A percentile compares a stretch with the other conserved stretches of the same genome.
Evolutionary conservation across 2,888 invertebrate genomes (phyloP).

Genomic region (Caenorhabditis sp.): DNA sequence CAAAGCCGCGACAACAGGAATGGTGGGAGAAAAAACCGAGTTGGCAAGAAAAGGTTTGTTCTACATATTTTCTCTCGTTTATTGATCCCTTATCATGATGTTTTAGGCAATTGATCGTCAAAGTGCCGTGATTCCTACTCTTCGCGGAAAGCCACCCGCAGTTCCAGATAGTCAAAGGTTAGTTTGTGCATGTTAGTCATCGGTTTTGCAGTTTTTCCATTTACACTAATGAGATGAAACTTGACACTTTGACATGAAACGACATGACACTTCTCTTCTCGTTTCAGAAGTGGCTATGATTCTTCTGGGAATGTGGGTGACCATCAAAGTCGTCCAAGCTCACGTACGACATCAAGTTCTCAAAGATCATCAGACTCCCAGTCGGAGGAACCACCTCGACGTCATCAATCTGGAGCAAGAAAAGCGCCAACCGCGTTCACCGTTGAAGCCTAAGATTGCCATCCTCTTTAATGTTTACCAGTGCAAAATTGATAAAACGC

Average conservation of each 20-base stretch:
- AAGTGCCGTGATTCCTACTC: slow-evolving; percentile 72
- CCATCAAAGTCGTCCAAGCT: slow-evolving; percentile 62
- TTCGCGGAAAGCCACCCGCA: slow-evolving; percentile 66
- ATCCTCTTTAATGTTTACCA: background rate
- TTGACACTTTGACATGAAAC: slow-evolving; percentile 1
- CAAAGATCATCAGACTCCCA: slow-evolving; percentile 50
- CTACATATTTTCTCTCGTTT: slow-evolving; percentile 3
- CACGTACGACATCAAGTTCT: slow-evolving; percentile 47
- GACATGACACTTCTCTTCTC: no score
- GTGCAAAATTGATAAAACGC: background rate
- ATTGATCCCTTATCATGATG: slow-evolving; percentile 2
- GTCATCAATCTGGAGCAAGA: slow-evolving; percentile 36
- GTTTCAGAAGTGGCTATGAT: slow-evolving; percentile 58
- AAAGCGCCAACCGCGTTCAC: slow-evolving; percentile 55
- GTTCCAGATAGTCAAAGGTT: slow-evolving; percentile 64
- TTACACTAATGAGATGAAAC: slow-evolving; percentile 28
- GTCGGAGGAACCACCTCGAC: slow-evolving; percentile 27
- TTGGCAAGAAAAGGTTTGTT: slow-evolving; percentile 66
- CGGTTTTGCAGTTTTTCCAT: background rate
- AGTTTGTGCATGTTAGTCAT: slow-evolving; percentile 4
- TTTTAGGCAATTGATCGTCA: slow-evolving; percentile 40
- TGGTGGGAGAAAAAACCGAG: slow-evolving; percentile 77
- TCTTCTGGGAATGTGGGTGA: slow-evolving; percentile 62
- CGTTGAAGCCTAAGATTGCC: slow-evolving; percentile 36
- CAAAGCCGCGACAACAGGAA: slow-evolving; percentile 63